Evolutionary conservation across 2,888 invertebrate genomes (phyloP), one percentile per base, ranked within the genome.

Genomic region (Leptinotarsa juncta): DNA sequence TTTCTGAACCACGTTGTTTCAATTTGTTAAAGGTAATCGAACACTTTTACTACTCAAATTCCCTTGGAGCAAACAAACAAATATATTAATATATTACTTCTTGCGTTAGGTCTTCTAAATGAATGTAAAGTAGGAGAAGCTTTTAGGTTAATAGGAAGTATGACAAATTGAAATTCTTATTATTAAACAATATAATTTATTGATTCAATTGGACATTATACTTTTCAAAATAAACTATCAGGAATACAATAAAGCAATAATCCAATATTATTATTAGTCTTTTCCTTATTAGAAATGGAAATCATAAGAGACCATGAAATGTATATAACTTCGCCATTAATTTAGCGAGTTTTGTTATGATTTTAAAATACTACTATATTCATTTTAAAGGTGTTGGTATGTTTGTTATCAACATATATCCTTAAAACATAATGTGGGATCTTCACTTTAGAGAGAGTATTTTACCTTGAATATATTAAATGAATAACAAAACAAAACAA

Each of bases 181-280:
- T 57, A 57, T 57, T 78, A 77, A 79, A 79, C 77, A 77, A 79
- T 79, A 79, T 77, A 79, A 69, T 79, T 78, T 75, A 76, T 77
- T 79, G 67, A 65, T 74, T 71, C 71, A 51, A 71, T 74, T 72
- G 74, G 70, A 77, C 75, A 77, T 74, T 77, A 74, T 79, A 79
- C 72, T 76, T 71, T 53, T 67, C 60, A 51, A 16, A 51, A 51
- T 76, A 77, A 77, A 76, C 77, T 74, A 71, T 77, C 69, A 72
- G 68, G 77, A 72, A 73, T 77, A 77, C 51, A 74, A 75, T 67
- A 50, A 75, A 75, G 72, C 75, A 73, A 74, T 71, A 70, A 66
- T 67, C 70, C 49, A 68, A 60, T 71, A 68, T 67, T 68, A 72
- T 57, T 70, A 66, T 75, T 72, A 75, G 74, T 75, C 73, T 77